Base-by-base conservation (phyloP, 1,140 invertebrate species). In the Habropoda laboriosa region DNA sequence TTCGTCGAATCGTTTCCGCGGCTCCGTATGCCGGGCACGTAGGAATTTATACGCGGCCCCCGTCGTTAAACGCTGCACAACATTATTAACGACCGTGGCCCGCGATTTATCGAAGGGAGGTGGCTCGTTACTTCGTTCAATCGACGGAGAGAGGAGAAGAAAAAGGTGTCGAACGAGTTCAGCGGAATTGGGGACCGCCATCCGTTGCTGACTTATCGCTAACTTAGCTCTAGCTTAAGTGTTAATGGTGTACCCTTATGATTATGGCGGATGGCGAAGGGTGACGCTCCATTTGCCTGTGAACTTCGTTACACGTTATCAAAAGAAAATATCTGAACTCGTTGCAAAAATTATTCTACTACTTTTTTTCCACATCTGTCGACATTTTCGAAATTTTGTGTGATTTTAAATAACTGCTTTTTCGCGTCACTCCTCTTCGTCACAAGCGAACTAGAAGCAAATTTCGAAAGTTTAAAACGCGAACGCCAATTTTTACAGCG, bases 201-300 rank as follows among this genome's bases (percentile, higher is more conserved):
- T 86, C 77, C 73, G 61, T 77, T 86, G 83, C 72, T 86, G 77
- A 80, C 85, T 86, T 86, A 87, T 74, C n/a, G 60, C 66, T 87
- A 87, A 82, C 85, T 87, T 87, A 87, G 70, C 42, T 80, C 75
- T 85, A 82, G 58, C 83, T 86, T 86, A 86, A 71, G 12, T 76
- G 45, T 47, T 86, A 86, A 64, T 63, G 35, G 78, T 74, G 13
- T 72, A 85, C 45, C 72, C 79, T 86, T 82, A 86, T 38, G 27
- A 74, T 58, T 86, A 86, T 51, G 42, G n/a, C 49, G 55, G 35
- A 72, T 61, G 60, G 32, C 47, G 77, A 80, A 76, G 53, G 32
- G 47, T 32, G 27, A 27, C 21, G 63, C 72, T 80, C 75, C 77
- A 12, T 78, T 75, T 18, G 53, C 58, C 68, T 40, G 45, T 42